phyloP scores from a whole-genome alignment of 2,113 vertebrate species.

The Pterocles orientalis region DNA sequence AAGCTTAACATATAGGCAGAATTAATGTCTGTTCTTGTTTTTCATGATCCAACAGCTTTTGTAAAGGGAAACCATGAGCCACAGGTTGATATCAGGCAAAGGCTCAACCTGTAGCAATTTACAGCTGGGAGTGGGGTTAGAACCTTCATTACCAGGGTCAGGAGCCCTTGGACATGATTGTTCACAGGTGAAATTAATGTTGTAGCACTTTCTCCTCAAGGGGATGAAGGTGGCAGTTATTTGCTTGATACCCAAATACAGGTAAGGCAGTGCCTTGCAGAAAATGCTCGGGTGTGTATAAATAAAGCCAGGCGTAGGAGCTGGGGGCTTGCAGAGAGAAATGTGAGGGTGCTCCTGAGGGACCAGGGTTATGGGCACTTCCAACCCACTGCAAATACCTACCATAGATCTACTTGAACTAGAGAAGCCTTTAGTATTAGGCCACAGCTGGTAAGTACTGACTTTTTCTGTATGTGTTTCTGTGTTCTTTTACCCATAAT shows the following conservation, averaged over 20 bases:
- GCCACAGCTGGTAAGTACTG: background rate
- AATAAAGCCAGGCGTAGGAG: background rate
- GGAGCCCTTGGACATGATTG: background rate
- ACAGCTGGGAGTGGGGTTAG: background rate
- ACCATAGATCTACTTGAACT: rapidly evolving
- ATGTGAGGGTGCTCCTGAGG: background rate
- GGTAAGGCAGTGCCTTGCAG: background rate
- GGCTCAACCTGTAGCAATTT: background rate
- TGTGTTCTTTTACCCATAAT: background rate
- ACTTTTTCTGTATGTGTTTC: background rate
- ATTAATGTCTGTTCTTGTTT: background rate
- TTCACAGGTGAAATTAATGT: background rate
- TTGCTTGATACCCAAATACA: background rate
- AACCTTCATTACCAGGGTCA: background rate
- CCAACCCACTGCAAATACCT: background rate
- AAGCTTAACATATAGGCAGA: background rate
- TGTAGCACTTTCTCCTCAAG: background rate
- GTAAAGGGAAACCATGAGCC: background rate
- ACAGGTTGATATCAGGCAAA: background rate
- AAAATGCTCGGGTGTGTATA: too few relatives aligned
- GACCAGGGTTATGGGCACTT: background rate
- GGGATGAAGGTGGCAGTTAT: background rate
- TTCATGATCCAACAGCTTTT: background rate
- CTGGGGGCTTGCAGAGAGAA: rapidly evolving
- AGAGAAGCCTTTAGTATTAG: background rate